Conservation (phyloP, 1,140 invertebrate genomes). For the Nebria ingens region DNA sequence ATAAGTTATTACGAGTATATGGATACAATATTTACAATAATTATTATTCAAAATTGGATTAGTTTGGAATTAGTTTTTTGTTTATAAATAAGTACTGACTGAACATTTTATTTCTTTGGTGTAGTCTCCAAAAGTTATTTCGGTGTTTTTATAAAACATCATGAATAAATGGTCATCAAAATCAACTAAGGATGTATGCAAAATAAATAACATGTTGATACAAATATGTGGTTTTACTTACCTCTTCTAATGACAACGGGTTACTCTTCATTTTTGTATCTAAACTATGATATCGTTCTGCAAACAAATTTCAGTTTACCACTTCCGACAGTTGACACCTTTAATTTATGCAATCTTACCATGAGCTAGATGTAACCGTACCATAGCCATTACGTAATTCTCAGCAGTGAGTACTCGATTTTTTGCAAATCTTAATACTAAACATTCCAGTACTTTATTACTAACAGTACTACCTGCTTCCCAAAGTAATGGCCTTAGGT, state of each 20-base stretch:
- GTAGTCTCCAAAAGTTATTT: constrained; percentile 3
- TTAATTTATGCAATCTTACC: constrained; percentile 41
- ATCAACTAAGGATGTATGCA: constrained; percentile 45
- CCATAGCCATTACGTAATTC: constrained; percentile 57
- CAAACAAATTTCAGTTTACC: too few species aligned
- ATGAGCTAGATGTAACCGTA: constrained; percentile 59
- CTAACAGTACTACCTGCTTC: constrained; percentile 57
- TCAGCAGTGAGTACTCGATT: constrained; percentile 48
- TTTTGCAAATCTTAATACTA: constrained; percentile 55
- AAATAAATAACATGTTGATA: neutral
- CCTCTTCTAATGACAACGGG: constrained; percentile 62
- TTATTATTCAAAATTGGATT: neutral
- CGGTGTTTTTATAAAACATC: constrained; percentile 23
- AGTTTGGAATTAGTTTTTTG: neutral
- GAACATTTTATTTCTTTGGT: constrained; percentile 3
- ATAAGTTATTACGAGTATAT: neutral
- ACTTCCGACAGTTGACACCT: too few species aligned
- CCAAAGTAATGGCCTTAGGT: constrained; percentile 51
- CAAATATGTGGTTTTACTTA: constrained; percentile 28
- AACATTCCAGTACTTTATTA: constrained; percentile 65
- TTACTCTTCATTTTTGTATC: constrained; percentile 64
- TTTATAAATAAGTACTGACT: constrained; percentile 1
- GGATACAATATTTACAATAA: neutral
- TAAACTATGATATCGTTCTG: constrained; percentile 58
- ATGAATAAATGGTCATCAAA: constrained; percentile 61